Base-by-base conservation (phyloP, 2,797 vertebrate genomes). In the Poeciliopsis turneri region DNA sequence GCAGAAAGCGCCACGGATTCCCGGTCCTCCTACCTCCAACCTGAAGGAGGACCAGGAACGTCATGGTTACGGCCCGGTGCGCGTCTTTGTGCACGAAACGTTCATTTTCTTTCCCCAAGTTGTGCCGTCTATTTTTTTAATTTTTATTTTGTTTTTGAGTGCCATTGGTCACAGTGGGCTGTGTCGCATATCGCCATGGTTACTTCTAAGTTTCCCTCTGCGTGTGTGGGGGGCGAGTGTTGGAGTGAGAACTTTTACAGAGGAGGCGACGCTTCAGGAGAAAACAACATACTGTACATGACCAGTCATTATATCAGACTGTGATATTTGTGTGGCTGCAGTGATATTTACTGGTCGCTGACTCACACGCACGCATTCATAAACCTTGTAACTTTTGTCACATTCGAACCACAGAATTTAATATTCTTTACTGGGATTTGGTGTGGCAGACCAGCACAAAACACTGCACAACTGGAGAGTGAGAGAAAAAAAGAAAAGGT, bases 181-280 rank as follows among this genome's bases (percentile, higher is more conserved):
- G 71, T 81, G 84, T 61, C 46, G 33, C 79, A 23, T 75, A 77
- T 92, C 55, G 57, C 90, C 90, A 93, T 94, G 91, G 92, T 90
- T 76, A 91, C 78, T 85, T 89, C 86, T 74, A 87, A 84, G 80
- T 85, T 76, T 69, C 75, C 82, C 71, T 71, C 74, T 33, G 72
- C 39, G 85, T 64, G 61, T 47, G 28, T 43, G 41, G 51, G 28
- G 39, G 70, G 61, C 39, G 79, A 10, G 79, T 51, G 86, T 86
- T 51, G 80, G n/a, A 66, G 82, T 83, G 88, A 84, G 43, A 85
- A 66, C 79, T 79, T 20, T 49, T 76, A 68, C 64, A 6, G 53
- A 41, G 49, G 69, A 86, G 69, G 70, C 77, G 73, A 53, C 59
- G 61, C 30, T 57, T 85, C 33, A 46, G 76, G 49, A 79, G 69